phyloP scores from a whole-genome alignment of 2,888 invertebrate species.

The Altica lythri region DNA sequence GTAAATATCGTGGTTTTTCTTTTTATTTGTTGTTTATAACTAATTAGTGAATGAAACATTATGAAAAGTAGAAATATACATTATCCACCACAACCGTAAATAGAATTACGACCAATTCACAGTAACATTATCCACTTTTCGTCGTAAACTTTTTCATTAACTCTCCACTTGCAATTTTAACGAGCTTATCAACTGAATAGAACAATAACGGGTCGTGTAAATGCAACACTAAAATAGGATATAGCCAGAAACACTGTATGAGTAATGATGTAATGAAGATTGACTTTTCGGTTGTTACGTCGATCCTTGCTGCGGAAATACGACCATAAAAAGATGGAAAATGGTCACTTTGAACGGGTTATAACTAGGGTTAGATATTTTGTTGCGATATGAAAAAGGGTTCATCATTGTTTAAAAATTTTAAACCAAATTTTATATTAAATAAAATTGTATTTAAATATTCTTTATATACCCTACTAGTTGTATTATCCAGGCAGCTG shows the following conservation, averaged over 20 bases:
- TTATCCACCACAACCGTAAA: slow-evolving; percentile 13
- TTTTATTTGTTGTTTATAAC: no score
- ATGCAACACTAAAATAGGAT: slow-evolving; percentile 21
- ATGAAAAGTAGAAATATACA: no score
- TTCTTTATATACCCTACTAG: no score
- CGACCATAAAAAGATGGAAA: slow-evolving; percentile 15
- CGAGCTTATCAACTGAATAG: slow-evolving; percentile 25
- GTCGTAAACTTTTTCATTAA: slow-evolving; percentile 22
- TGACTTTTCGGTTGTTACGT: slow-evolving; percentile 23
- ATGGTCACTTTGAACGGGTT: no score
- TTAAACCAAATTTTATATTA: no score
- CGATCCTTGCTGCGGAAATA: slow-evolving; percentile 16
- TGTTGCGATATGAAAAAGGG: no score
- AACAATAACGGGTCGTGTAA: slow-evolving; percentile 21
- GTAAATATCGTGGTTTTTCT: no score
- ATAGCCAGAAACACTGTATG: slow-evolving; percentile 21
- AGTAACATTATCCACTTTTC: slow-evolving; percentile 18
- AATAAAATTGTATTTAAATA: no score
- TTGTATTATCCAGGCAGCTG: no score
- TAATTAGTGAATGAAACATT: no score
- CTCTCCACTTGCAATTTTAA: slow-evolving; percentile 24
- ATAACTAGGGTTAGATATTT: no score
- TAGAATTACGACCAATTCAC: slow-evolving; percentile 19
- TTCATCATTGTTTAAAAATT: no score
- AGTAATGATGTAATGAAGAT: slow-evolving; percentile 30